phyloP scores from a whole-genome alignment of 2,797 vertebrate species.

The Leptoclinus maculatus region DNA sequence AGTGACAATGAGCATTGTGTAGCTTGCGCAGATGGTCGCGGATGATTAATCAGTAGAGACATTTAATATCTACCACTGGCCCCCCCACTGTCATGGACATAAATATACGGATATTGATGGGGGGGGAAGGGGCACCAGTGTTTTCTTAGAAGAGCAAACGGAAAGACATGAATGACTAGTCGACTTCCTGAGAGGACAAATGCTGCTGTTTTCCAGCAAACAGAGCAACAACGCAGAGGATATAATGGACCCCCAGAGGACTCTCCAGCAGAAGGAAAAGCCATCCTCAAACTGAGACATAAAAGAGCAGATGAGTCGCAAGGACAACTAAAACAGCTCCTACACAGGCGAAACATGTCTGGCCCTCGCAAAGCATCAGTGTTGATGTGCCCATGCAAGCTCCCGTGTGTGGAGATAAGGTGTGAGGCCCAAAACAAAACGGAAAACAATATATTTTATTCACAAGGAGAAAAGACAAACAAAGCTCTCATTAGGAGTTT shows the following conservation, averaged over 20 bases:
- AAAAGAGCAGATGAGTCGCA: conserved; percentile 68
- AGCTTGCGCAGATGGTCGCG: conserved; percentile 54
- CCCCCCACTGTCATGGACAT: conserved; percentile 47
- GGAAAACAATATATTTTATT: conserved; percentile 18
- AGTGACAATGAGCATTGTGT: conserved; percentile 66
- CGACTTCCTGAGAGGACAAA: conserved; percentile 49
- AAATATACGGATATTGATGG: conserved; percentile 68
- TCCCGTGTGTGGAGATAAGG: conserved; percentile 29
- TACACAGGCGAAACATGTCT: conserved; percentile 49
- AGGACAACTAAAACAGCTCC: conserved; percentile 57
- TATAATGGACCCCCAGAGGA: conserved; percentile 63
- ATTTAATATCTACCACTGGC: conserved; percentile 70
- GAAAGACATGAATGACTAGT: conserved; percentile 43
- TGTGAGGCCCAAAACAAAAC: conserved; percentile 58
- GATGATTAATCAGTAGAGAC: conserved; percentile 62
- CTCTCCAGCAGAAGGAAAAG: conserved; percentile 75
- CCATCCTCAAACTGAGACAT: conserved; percentile 69
- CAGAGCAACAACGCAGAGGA: conserved; percentile 60
- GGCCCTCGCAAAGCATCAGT: conserved; percentile 31
- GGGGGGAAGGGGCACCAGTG: conserved; percentile 39
- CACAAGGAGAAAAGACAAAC: conserved; percentile 16
- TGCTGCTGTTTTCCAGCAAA: conserved; percentile 64
- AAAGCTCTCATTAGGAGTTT: not conserved
- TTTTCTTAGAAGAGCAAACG: conserved; percentile 60
- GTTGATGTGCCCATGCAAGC: conserved; percentile 58